Base-by-base conservation (phyloP, 2,888 invertebrate genomes). In the Apamea monoglypha region DNA sequence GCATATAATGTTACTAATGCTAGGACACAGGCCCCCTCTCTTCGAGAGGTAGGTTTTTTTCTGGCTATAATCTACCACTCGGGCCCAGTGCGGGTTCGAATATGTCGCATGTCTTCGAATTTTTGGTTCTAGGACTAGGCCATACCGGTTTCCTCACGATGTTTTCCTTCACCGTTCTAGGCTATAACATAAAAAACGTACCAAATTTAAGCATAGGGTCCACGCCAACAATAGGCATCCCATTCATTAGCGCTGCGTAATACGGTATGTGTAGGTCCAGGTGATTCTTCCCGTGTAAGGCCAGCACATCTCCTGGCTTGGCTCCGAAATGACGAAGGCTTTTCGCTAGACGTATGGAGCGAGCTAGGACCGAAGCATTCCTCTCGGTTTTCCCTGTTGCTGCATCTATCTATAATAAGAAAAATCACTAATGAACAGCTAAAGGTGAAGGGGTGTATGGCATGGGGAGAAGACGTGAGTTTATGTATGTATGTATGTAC, bases 231-330 rank as follows among this genome's bases (percentile, higher is more conserved):
- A 85, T 75, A 10, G 85, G 83, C 86, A 92, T 89, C 0, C 96
- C 96, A 47, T 94, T 95, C 68, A 95, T 70, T 0, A 96, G 78
- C 2, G 94, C 96, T 1, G 96, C 95, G 53, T 94, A 95, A 84
- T 91, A 94, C 0, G 96, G 95, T 74, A 96, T 94, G 72, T 93
- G 92, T 0, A 95, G 81, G 47, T 96, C 93, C n/a, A 96, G 83
- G 70, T 96, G 95, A 78, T 96, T 96, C 67, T 83, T 90, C 0
- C 96, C 96, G 0, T 94, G 92, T 5, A 96, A 74, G 1, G 94
- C 94, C 63, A 96, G 64, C 0, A 95, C 92, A 59, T 96, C 96
- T 2, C 96, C 96, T 0, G 95, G 94, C 21, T 88, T 82, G 10
- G 93, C 84, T 0, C 95, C 95, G 2, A 91, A 87, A 6, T 78